Percentiles rank a stretch among this genome's conserved stretches.
Conservation (phyloP, 2,888 invertebrate species). For the Ellobium chinense region DNA sequence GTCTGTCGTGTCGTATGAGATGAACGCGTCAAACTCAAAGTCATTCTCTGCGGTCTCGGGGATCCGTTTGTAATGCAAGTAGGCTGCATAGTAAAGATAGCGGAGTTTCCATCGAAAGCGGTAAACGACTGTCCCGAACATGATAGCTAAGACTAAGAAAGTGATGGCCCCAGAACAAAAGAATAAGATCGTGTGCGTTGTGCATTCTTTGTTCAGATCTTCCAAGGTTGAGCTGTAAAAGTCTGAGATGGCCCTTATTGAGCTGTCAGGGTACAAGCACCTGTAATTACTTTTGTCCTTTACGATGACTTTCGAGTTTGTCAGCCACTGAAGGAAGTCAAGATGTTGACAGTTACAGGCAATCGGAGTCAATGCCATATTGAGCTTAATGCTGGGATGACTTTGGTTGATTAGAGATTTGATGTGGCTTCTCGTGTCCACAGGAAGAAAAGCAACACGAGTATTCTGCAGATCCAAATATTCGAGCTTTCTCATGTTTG, state of each 20-base stretch:
- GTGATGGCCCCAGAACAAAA: background rate
- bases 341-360: background rate
- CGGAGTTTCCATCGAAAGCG: constrained; percentile 13
- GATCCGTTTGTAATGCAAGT: no score
- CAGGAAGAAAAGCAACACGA: background rate
- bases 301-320: background rate
- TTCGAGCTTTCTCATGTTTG: background rate
- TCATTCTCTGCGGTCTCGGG: no score
- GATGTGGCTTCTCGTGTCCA: background rate
- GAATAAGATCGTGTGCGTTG: background rate
- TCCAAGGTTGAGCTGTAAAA: background rate
- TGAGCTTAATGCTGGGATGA: background rate
- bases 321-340: background rate
- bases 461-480: background rate
- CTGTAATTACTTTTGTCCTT: background rate
- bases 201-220: background rate
- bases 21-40: background rate
- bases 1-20: background rate
- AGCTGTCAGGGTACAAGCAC: background rate
- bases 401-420: background rate
- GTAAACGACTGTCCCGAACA: background rate
- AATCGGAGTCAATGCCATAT: background rate
- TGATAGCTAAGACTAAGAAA: background rate
- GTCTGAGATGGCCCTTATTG: background rate
- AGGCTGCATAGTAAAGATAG: constrained; percentile 15